A percentile compares a stretch with the other conserved stretches of the same genome.
These are phyloP conservation scores for Otocyon megalotis DNA, from an alignment of 2,113 vertebrate species.

Conservation along the genomic window DNA sequence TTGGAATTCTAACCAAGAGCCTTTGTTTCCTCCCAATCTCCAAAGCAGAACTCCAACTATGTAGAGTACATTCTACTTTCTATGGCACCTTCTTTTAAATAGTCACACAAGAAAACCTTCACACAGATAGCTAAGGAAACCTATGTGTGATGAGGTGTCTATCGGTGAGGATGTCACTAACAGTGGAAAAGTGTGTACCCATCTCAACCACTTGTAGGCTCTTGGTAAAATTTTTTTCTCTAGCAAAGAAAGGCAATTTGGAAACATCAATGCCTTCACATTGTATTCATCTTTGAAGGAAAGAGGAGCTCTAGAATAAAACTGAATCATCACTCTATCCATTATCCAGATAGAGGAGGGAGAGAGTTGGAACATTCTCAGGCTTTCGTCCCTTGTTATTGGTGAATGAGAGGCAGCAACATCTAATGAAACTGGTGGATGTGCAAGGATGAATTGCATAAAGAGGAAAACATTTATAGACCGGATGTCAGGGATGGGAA, in stretches of 20 bases:
- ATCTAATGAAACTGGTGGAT: slow-evolving; percentile 61
- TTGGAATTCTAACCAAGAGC: slow-evolving; percentile 76
- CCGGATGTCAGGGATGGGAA: neutral
- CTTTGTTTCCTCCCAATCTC: slow-evolving; percentile 20
- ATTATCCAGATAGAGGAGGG: slow-evolving; percentile 51
- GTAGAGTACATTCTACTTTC: slow-evolving; percentile 23
- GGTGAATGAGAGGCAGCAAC: slow-evolving; percentile 68
- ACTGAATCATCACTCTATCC: slow-evolving; percentile 57
- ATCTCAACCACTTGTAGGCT: slow-evolving; percentile 14
- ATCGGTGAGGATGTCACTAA: neutral
- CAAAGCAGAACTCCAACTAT: slow-evolving; percentile 51
- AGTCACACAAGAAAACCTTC: neutral
- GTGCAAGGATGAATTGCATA: slow-evolving; percentile 68
- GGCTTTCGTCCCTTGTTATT: slow-evolving; percentile 71
- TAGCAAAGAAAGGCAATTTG: neutral
- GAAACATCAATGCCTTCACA: slow-evolving; percentile 25
- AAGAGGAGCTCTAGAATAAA: slow-evolving; percentile 53
- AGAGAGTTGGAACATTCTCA: slow-evolving; percentile 61
- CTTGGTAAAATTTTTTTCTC: neutral
- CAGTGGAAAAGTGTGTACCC: neutral
- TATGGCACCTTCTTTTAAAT: neutral
- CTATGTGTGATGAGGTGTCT: neutral
- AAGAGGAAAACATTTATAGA: slow-evolving; percentile 60
- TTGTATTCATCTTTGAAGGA: slow-evolving; percentile 47
- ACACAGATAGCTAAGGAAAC: neutral